Percentiles rank a stretch among this genome's conserved stretches.
Conservation (phyloP, 2,888 invertebrate species). For the Hymenopus coronatus region DNA sequence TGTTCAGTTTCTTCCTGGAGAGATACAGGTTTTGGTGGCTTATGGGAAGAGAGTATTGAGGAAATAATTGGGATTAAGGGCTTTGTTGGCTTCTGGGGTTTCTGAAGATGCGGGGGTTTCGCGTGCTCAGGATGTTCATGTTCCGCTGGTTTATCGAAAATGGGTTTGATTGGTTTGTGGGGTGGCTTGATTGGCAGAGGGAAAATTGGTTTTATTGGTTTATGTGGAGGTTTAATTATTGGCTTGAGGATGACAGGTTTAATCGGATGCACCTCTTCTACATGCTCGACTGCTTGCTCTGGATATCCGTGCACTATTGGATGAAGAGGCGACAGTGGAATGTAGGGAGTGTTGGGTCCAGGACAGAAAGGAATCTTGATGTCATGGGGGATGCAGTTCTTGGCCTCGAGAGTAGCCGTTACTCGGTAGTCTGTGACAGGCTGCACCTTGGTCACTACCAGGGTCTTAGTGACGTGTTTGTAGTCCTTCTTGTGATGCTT, state of each 20-base stretch:
- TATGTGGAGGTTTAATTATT: background rate
- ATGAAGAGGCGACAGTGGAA: constrained; percentile 15
- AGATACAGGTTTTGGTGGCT: background rate
- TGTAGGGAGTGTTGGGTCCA: constrained; percentile 22
- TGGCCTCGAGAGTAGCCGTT: constrained; percentile 43
- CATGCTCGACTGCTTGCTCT: background rate
- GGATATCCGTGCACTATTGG: background rate
- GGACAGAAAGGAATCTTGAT: constrained; percentile 42
- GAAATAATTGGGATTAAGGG: background rate
- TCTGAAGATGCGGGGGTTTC: background rate
- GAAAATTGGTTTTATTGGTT: background rate
- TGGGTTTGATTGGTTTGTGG: background rate
- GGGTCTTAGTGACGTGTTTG: constrained; percentile 34
- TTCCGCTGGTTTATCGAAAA: background rate
- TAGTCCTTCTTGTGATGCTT: background rate
- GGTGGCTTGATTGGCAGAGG: background rate
- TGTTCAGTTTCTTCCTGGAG: background rate
- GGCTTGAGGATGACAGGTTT: background rate
- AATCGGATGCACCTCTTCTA: background rate
- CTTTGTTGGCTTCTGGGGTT: background rate
- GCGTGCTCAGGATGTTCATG: background rate
- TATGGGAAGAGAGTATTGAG: background rate
- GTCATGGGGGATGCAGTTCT: constrained; percentile 43
- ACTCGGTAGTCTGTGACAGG: constrained; percentile 41
- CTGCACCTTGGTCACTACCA: constrained; percentile 39